Evolutionary conservation across 2,797 vertebrate species (phyloP).

Genomic region (Morus bassanus): DNA sequence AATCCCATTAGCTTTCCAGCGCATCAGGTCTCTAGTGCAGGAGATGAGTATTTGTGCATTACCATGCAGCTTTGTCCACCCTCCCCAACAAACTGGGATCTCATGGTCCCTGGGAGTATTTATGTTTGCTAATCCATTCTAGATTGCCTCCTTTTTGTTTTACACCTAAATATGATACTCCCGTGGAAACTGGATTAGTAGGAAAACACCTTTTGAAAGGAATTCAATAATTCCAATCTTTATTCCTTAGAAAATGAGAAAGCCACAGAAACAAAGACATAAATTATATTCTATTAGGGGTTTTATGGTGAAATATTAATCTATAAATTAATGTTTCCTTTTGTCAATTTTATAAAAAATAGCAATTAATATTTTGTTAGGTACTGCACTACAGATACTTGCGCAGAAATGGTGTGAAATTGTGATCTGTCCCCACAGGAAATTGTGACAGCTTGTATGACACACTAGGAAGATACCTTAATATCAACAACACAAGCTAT

Average conservation of each 20-base stretch:
- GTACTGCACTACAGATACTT: neutral
- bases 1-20: neutral
- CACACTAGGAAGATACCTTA: neutral
- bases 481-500: neutral
- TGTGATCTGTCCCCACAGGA: neutral
- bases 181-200: neutral
- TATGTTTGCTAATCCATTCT: neutral
- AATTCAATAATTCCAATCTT: conserved; percentile 20
- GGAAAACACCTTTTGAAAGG: neutral
- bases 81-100: neutral
- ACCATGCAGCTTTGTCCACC: neutral
- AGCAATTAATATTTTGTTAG: neutral
- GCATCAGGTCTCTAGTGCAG: neutral
- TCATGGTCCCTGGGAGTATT: neutral
- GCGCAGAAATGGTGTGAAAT: neutral
- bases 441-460: neutral
- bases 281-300: neutral
- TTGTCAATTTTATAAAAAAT: neutral
- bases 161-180: neutral
- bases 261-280: neutral
- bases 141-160: neutral
- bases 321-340: neutral
- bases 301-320: neutral
- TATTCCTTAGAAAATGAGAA: neutral
- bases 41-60: neutral